A percentile compares a stretch with the other conserved stretches of the same genome.
phyloP scores from a whole-genome alignment of 2,113 vertebrate genomes.

The Oriolus oriolus region DNA sequence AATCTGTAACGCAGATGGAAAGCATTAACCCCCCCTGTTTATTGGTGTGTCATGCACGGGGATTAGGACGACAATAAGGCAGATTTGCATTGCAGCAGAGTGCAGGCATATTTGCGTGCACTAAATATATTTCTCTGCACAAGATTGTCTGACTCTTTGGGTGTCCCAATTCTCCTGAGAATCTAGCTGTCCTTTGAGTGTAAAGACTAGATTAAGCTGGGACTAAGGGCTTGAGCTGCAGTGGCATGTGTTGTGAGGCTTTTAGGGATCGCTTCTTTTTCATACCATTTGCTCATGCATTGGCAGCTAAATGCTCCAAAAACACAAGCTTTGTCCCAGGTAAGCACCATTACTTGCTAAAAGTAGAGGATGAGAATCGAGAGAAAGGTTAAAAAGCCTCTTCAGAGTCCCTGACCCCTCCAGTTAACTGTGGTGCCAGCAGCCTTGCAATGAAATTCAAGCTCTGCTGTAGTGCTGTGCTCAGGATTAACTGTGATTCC shows the following conservation, averaged over 20 bases:
- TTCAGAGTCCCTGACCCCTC: background rate
- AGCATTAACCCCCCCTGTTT: constrained; percentile 5
- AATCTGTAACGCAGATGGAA: constrained; percentile 32
- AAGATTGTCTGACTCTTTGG: background rate
- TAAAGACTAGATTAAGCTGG: background rate
- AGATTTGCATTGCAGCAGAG: constrained; percentile 49
- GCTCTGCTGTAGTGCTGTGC: background rate
- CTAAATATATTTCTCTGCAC: background rate
- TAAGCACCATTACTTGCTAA: background rate
- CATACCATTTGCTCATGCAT: accelerated
- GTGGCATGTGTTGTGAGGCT: background rate
- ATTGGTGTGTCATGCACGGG: constrained; percentile 39
- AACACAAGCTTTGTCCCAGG: background rate
- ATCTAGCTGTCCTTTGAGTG: background rate
- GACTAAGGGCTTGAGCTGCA: background rate
- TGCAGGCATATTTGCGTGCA: background rate
- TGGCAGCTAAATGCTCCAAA: background rate
- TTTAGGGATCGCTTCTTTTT: background rate
- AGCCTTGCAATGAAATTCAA: background rate
- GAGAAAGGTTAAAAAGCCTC: background rate
- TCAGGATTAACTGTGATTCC: background rate
- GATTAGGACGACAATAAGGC: constrained; percentile 34
- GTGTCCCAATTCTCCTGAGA: constrained; percentile 8
- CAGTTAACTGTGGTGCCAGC: background rate
- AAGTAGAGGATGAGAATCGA: background rate